Percentiles rank a stretch among this genome's conserved stretches.
Conservation (phyloP, 1,140 invertebrate genomes). For the Micrasema longulum region DNA sequence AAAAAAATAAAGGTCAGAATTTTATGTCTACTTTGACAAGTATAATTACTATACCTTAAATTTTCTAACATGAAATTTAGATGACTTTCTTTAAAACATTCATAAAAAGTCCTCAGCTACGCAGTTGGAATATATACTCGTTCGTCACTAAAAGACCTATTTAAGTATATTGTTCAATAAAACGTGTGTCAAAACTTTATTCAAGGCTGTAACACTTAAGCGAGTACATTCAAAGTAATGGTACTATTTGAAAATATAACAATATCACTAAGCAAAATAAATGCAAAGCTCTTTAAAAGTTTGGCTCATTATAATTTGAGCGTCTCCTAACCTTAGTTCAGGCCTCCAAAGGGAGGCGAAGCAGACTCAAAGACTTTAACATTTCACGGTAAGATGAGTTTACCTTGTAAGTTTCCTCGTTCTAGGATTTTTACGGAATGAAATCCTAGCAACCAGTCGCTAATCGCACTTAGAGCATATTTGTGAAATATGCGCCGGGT, state of each 20-base stretch:
- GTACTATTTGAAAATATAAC: constrained; percentile 3
- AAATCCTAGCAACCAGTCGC: constrained; percentile 35
- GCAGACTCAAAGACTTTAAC: constrained; percentile 25
- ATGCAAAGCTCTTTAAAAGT: constrained; percentile 7
- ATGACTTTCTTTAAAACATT: too few relatives aligned
- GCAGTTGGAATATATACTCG: too few relatives aligned
- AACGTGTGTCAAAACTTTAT: neutral
- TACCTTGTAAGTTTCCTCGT: constrained; percentile 38
- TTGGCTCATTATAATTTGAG: constrained; percentile 8
- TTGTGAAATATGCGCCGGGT: constrained; percentile 29
- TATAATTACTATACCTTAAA: too few relatives aligned
- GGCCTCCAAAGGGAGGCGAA: neutral
- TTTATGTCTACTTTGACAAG: too few relatives aligned
- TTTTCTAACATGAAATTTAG: too few relatives aligned
- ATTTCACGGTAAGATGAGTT: constrained; percentile 41
- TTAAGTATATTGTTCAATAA: neutral
- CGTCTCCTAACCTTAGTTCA: neutral
- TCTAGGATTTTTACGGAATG: constrained; percentile 43
- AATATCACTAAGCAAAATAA: constrained; percentile 3
- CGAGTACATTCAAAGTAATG: neutral
- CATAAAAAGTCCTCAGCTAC: too few relatives aligned
- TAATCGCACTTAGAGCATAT: constrained; percentile 39
- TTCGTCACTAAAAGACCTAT: too few relatives aligned
- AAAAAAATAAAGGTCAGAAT: too few relatives aligned
- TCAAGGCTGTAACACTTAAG: neutral